A percentile compares a stretch with the other conserved stretches of the same genome.
Conservation (phyloP, 2,113 vertebrate genomes). For the Anser brachyrhynchus region DNA sequence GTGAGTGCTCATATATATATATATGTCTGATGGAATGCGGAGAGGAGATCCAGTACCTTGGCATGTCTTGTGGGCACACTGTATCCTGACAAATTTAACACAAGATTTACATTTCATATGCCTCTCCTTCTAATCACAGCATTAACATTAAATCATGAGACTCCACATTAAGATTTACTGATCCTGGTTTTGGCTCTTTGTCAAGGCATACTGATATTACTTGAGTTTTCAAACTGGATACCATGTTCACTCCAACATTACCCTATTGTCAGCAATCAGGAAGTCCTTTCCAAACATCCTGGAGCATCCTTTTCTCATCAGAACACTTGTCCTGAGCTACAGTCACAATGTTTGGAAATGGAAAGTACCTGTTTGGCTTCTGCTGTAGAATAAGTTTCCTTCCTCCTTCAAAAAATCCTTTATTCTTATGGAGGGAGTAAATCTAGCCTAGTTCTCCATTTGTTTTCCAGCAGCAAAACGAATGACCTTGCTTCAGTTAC, state of each 20-base stretch:
- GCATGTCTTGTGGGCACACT: background rate
- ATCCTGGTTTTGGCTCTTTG: background rate
- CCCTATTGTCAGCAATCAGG: background rate
- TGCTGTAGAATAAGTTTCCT: background rate
- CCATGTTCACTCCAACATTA: background rate
- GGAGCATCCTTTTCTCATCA: background rate
- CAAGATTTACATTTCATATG: background rate
- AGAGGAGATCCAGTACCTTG: background rate
- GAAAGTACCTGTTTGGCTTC: slow-evolving; percentile 2
- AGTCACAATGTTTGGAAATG: background rate
- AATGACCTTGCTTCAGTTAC: slow-evolving; percentile 59
- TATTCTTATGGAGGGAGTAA: slow-evolving; percentile 8
- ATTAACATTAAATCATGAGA: background rate
- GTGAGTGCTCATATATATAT: background rate
- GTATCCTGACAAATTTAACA: background rate
- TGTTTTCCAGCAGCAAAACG: slow-evolving; percentile 44
- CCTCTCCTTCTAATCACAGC: background rate
- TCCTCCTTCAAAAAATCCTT: background rate
- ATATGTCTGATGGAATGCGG: background rate
- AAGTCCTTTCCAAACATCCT: background rate
- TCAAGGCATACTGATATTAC: background rate
- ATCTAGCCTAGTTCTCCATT: slow-evolving; percentile 16
- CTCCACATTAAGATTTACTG: background rate
- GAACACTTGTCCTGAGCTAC: background rate
- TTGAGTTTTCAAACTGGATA: background rate